Conservation (phyloP, 2,113 vertebrate genomes). For the Geococcyx californianus region DNA sequence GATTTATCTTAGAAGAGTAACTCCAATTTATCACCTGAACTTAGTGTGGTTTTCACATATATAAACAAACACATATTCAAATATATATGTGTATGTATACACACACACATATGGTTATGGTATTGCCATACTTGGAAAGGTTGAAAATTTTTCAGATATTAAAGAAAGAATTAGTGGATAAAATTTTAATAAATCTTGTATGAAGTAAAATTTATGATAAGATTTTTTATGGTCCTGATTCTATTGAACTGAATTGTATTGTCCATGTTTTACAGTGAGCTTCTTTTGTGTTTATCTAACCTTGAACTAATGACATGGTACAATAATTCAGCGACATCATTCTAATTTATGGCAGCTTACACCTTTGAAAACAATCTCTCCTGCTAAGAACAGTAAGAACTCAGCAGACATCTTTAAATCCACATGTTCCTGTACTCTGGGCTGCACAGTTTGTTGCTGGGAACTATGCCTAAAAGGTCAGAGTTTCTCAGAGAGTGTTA, state of each 20-base stretch:
- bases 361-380: background rate
- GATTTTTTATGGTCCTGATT: background rate
- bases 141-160: background rate
- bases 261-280: background rate
- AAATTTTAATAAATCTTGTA: background rate
- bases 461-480: constrained; percentile 54
- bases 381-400: constrained; percentile 24
- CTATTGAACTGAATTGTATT: background rate
- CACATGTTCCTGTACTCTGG: background rate
- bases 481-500: constrained; percentile 11
- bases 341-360: constrained; percentile 15
- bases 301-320: constrained; percentile 16
- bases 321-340: background rate
- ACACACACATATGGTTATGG: background rate
- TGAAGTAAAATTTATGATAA: background rate
- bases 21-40: background rate
- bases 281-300: background rate
- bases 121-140: background rate
- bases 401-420: background rate
- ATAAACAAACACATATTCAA: background rate
- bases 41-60: background rate
- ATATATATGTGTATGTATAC: background rate
- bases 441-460: constrained; percentile 54
- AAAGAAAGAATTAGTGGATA: background rate
- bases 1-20: background rate